Percentiles rank a stretch among this genome's conserved stretches.
Evolutionary conservation across 2,888 invertebrate genomes (phyloP).

Genomic region (Hyposoter didymator): DNA sequence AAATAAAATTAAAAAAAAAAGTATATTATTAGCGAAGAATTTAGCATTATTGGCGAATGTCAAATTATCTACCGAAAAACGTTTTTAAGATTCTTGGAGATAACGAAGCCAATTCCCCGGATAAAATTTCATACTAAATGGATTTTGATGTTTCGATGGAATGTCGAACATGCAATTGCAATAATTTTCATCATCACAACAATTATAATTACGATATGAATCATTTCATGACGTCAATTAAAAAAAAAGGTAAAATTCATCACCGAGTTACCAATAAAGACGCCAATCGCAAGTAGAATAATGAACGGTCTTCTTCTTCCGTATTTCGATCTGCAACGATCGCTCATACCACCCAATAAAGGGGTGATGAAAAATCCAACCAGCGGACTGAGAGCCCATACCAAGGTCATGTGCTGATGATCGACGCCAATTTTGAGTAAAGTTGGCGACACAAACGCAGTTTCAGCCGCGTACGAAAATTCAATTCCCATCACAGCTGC

Average conservation of each 20-base stretch:
- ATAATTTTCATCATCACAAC: not conserved
- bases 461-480: conserved; percentile 98
- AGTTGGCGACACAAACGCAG: conserved; percentile 98
- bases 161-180: not conserved
- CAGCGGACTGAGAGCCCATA: conserved; percentile 97
- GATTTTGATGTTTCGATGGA: not conserved
- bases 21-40: too few relatives aligned
- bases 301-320: conserved; percentile 97
- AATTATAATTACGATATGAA: not conserved
- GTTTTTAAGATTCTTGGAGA: not conserved
- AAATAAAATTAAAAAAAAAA: too few relatives aligned
- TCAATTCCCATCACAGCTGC: conserved; percentile 99
- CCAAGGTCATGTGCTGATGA: conserved; percentile 96
- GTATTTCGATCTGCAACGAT: conserved; percentile 91
- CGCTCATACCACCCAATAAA: conserved; percentile 95
- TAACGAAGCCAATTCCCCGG: not conserved
- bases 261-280: conserved; percentile 90
- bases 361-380: conserved; percentile 98
- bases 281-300: conserved; percentile 94
- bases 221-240: too few relatives aligned
- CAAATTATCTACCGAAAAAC: too few relatives aligned
- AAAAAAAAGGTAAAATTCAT: not conserved
- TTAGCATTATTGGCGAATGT: too few relatives aligned
- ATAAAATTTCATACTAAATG: not conserved
- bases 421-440: conserved; percentile 96